Evolutionary conservation across 1,140 invertebrate genomes (phyloP), one percentile per base, ranked within the genome.

Genomic region (Mercenaria mercenaria): DNA sequence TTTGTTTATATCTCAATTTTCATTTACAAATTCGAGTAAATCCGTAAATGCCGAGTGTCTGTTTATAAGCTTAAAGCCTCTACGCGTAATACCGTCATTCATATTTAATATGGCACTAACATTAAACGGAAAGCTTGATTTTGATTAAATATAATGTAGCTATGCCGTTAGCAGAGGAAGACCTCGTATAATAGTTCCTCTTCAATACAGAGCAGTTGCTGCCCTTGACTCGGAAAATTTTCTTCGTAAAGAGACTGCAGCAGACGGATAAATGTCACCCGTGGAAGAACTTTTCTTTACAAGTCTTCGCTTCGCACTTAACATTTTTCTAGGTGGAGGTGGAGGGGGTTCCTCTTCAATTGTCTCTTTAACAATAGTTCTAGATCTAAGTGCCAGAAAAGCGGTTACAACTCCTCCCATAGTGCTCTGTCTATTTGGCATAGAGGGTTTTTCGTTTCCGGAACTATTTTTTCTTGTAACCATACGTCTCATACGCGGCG

Each of bases 251-350:
- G 67, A 39, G 18, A 72, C 67, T 41, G 26, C 26, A 4, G 67
- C 67, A 20, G 67, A 72, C 29, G 67, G 67, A 39, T 32, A 72
- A 37, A 72, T 72, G 20, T 72, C 67, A 11, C 67, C 67, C 1
- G 67, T 39, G 11, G 67, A 72, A 6, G 67, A 72, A 72, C 67
- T 72, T 72, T 72, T 72, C 67, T 72, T 72, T 15, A 13, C 34
- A 18, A 72, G 67, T 72, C 67, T 72, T 39, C 67, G 32, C 39
- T 72, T 72, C 13, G 67, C 67, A 72, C 67, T 72, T 72, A 72
- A 41, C 15, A 72, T 23, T 72, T 72, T 72, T 72, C 67, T 37
- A 15, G 67, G 67, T 2, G 10, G 11, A 20, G 67, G 67, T 13
- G 67, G 67, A 39, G 34, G 67, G 6, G 37, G 34, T 20, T 72